Evolutionary conservation across 2,888 invertebrate species (phyloP), one percentile per base, ranked within the genome.

Genomic region (Vandiemenella viatica): DNA sequence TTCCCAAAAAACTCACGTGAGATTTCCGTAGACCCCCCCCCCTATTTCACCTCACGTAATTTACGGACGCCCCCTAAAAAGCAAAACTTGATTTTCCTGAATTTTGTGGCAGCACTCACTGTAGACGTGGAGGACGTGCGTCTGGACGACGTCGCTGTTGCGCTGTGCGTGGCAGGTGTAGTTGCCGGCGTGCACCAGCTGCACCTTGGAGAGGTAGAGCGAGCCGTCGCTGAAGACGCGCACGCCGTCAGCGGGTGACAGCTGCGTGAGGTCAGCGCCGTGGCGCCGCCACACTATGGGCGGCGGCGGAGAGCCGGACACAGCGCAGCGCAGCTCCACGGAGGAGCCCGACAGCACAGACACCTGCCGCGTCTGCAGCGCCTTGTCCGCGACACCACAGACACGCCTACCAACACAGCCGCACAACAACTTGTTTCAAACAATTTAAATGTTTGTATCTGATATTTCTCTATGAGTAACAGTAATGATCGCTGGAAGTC

Each of bases 311-410:
- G 77, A 76, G 15, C 80, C 80, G 19, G 76, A 77, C 44, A 83
- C 79, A 64, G 83, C 83, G 63, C 84, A 84, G 62, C 80, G 81
- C 57, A 84, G 77, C 65, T 83, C 83, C 46, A 84, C 77, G 62
- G 83, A 83, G 64, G 83, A 83, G 21, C 80, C 82, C 17, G 82
- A 79, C 43, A 80, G 71, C 3, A 82, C 82, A 23, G 78, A 74
- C 51, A 83, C 70, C 57, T 77, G 76, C 62, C 81, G 80, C 45
- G 77, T 74, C 62, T 80, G 79, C 47, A 83, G 67, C 18, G 79
- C 77, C 61, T 82, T 80, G 65, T 83, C 81, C 63, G 62, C 1
- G 79, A 75, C 13, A 80, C 80, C 19, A 81, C 79, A 2, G 80
- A 79, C 42, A 82, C 76, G 64, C 80, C 82, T 82, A n/a, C n/a